Base-by-base conservation (phyloP, 2,113 vertebrate genomes). In the Petrocephalus microphthalmus region DNA sequence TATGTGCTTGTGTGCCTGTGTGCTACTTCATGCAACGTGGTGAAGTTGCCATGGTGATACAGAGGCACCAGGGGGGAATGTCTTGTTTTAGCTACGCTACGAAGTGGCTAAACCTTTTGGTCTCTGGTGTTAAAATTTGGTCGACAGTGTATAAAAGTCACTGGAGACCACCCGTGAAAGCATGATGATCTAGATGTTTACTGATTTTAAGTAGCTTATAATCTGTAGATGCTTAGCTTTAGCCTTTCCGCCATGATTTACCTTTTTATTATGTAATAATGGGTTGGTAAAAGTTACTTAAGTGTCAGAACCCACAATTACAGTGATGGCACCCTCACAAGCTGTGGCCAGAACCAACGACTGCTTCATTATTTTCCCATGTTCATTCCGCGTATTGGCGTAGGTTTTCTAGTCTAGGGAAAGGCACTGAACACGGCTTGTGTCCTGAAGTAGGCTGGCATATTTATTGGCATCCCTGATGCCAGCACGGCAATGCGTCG, bases 1-100 rank as follows among this genome's bases (percentile, higher is more conserved):
- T 42, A 29, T 86, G n/a, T 86, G 53, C 53, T 37, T 29, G 54
- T 20, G 7, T 51, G 56, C 54, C 56, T 0, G 54, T 64, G 54
- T 64, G 20, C 17, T 37, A 42, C 54, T 54, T 86, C 56, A 86
- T 45, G 53, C 37, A 60, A 22, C 11, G 56, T 60, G 56, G 22
- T 86, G 85, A 60, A n/a, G 85, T 86, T 86, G 85, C 54, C 42
- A 86, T 85, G 52, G 84, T 54, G 84, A 85, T 85, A 84, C 15
- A n/a, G 47, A 84, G 22, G n/a, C 82, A 84, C 11, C 3, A 78
- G 82, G 82, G 49, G 49, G 52, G 52, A 42, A 54, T 85, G 84
- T 54, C 84, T 85, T 51, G 45, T 49, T 49, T 52, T 52, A 84
- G 45, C 84, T 85, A 54, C 15, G 11, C 11, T 84, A 17, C 5